Evolutionary conservation across 2,113 vertebrate species (phyloP).

Genomic region (Alosa alosa): DNA sequence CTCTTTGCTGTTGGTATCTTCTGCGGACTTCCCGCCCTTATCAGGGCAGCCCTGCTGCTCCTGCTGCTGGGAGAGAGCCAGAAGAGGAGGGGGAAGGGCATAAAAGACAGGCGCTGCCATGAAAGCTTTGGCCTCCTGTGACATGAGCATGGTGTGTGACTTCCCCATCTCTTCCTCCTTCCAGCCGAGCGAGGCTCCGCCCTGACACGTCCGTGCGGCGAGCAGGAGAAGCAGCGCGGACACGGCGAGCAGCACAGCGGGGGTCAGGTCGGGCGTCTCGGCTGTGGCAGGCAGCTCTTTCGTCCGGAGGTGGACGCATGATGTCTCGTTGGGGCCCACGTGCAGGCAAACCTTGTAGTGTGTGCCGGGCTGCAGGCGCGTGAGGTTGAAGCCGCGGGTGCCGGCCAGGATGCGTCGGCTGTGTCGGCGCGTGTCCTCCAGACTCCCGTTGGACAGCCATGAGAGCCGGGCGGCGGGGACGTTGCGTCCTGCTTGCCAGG

Average conservation of each 20-base stretch:
- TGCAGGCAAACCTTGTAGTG: slow-evolving; percentile 88
- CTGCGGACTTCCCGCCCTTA: neutral
- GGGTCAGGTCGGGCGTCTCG: slow-evolving; percentile 56
- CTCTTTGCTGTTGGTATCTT: slow-evolving; percentile 29
- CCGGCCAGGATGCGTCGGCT: slow-evolving; percentile 82
- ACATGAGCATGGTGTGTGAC: slow-evolving; percentile 42
- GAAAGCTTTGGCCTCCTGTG: slow-evolving; percentile 56
- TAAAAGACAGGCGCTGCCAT: slow-evolving; percentile 18
- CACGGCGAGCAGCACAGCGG: slow-evolving; percentile 64
- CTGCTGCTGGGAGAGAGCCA: slow-evolving; percentile 24
- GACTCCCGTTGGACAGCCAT: slow-evolving; percentile 73
- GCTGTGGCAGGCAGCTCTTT: slow-evolving; percentile 66
- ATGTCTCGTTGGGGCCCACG: slow-evolving; percentile 69
- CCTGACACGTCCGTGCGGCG: slow-evolving; percentile 54
- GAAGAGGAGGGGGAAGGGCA: neutral
- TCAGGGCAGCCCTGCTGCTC: slow-evolving; percentile 33
- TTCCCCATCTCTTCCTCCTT: slow-evolving; percentile 47
- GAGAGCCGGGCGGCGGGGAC: slow-evolving; percentile 82
- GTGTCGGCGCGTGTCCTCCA: slow-evolving; percentile 53
- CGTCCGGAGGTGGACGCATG: slow-evolving; percentile 76
- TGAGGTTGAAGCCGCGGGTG: slow-evolving; percentile 85
- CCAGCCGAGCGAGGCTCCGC: slow-evolving; percentile 52
- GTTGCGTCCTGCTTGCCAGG: slow-evolving; percentile 80
- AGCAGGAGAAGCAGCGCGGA: slow-evolving; percentile 77
- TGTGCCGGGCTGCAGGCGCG: slow-evolving; percentile 82